Evolutionary conservation across 2,113 vertebrate species (phyloP), one percentile per base, ranked within the genome.

Genomic region (Merops nubicus): DNA sequence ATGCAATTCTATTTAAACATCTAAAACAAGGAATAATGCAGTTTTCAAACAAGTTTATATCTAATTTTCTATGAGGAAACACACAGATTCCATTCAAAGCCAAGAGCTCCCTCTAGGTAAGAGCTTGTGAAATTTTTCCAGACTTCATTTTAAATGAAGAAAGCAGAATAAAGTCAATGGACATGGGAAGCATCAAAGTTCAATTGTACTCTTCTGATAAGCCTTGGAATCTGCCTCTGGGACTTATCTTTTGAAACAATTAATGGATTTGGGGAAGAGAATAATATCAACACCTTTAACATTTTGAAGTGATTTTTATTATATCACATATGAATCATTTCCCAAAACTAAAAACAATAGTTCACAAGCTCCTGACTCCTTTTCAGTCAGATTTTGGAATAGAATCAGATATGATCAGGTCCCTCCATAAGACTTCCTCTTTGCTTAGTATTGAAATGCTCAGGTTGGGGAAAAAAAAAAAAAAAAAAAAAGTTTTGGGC

Each of bases 101-200:
- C 95, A 97, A 97, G 86, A 93, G 96, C 97, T 96, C 97, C 97
- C 97, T 97, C 97, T 97, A 97, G 89, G 36, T 5, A 85, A 70
- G 17, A 80, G 15, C 12, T 21, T 15, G n/a, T 11, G 85, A 64
- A 94, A 51, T 70, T 87, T 91, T 88, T 48, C 40, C 21, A 86
- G 23, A 3, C 31, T 57, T 38, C 6, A 19, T 93, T 92, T 75
- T 31, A 64, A 59, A 8, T 23, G 33, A 75, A 50, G 26, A 50
- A 85, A 93, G 65, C 9, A 65, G 22, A 42, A 53, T 33, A 34
- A 79, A 85, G 33, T 33, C 25, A n/a, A 15, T 19, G 18, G 21
- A 74, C 53, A 11, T 31, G 6, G 26, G n/a, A 90, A 85, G 12
- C 7, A 67, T 13, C 9, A 31, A 77, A 42, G 7, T 10, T 47